Evolutionary conservation across 1,140 invertebrate genomes (phyloP).

Genomic region (Neodiprion lecontei): DNA sequence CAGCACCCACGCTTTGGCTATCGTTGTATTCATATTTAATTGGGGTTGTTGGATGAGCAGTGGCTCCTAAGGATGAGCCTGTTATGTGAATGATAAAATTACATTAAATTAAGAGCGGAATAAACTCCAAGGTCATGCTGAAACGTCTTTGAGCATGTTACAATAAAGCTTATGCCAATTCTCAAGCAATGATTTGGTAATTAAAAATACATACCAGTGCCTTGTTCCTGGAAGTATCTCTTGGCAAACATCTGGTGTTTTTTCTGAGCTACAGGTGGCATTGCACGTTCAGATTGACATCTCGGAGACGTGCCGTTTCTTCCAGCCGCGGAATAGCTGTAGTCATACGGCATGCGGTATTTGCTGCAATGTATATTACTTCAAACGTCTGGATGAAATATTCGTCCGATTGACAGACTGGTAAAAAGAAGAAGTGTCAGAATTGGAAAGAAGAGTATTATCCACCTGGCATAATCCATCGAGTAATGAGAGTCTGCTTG

Average conservation of each 20-base stretch:
- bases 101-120: too few relatives aligned
- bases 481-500: conserved; percentile 66
- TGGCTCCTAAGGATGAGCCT: conserved; percentile 52
- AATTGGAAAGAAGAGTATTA: background rate
- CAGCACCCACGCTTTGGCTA: conserved; percentile 59
- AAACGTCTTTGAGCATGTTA: too few relatives aligned
- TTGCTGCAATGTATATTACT: conserved; percentile 61
- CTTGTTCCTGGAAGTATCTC: conserved; percentile 75
- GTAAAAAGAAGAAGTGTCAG: too few relatives aligned
- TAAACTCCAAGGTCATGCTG: too few relatives aligned
- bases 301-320: conserved; percentile 47
- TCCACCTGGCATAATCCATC: conserved; percentile 60
- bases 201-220: conserved; percentile 36
- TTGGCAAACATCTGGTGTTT: conserved; percentile 93
- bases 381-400: too few relatives aligned
- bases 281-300: conserved; percentile 51
- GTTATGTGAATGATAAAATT: background rate
- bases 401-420: too few relatives aligned
- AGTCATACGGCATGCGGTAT: conserved; percentile 79
- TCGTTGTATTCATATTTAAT: conserved; percentile 71
- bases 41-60: conserved; percentile 60
- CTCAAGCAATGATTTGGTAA: background rate
- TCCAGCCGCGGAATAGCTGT: conserved; percentile 65
- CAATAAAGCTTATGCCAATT: too few relatives aligned
- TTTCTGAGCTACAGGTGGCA: conserved; percentile 83